Base-by-base conservation (phyloP, 2,797 vertebrate species). In the Xenops minutus region DNA sequence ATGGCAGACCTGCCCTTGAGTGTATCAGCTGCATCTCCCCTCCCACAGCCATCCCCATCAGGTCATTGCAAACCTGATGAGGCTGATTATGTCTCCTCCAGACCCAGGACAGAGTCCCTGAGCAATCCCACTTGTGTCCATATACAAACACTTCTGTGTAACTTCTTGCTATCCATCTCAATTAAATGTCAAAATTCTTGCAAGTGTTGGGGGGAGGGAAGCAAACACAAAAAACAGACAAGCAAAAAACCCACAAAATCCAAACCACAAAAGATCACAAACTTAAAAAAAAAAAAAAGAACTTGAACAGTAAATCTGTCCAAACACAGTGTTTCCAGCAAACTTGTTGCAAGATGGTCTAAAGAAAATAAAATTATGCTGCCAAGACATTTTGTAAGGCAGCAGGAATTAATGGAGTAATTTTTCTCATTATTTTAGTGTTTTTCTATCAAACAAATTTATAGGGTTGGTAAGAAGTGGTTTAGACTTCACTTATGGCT, bases 351-450 rank as follows among this genome's bases (percentile, higher is more conserved):
- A 79, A 69, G 49, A 76, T 63, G 19, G 7, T 80, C 56, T 87
- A 64, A 85, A 91, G 74, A 89, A 91, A 95, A 85, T 39, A 79
- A 66, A 76, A 67, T 79, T 29, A 51, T 8, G 4, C 27, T 87
- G 86, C 81, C 88, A 93, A 92, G 49, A 41, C 84, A n/a, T 76
- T 95, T 88, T 84, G n/a, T 88, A 87, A 94, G 71, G 52, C 63
- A 61, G 23, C 27, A 82, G 71, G 74, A 92, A 87, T 26, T 55
- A 71, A 52, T 34, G 34, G 68, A 87, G 67, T 79, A 66, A 61
- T 61, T 89, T 91, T 79, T 74, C 52, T 32, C 19, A 54, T 54
- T 32, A 54, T 54, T 54, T 54, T 54, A 54, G 19, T 20, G 19
- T 32, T 32, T 54, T 54, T 30, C 30, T 54, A 54, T 54, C 30